Evolutionary conservation across 1,140 invertebrate species (phyloP).

Genomic region (Calephelis virginiensis): DNA sequence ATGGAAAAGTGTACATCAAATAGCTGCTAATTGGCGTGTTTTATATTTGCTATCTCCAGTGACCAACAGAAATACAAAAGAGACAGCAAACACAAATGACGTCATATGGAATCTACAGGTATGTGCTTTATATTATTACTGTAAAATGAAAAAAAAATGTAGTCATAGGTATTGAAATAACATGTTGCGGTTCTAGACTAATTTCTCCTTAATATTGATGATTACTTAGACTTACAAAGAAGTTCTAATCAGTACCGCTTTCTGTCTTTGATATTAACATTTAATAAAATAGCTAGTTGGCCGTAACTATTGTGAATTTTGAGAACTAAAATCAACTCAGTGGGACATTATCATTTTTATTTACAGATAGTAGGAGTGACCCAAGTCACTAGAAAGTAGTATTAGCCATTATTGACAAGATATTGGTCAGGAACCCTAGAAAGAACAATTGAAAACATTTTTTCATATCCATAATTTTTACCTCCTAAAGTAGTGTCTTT

Average conservation of each 20-base stretch:
- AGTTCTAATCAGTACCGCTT: conserved; percentile 1
- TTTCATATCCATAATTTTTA: not conserved
- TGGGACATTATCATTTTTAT: conserved; percentile 5
- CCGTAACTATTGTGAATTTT: conserved; percentile 2
- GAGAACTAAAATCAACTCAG: conserved; percentile 1
- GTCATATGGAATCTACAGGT: no score
- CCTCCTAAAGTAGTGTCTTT: conserved; percentile 1
- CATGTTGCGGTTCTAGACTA: not conserved
- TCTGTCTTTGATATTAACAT: conserved; percentile 6
- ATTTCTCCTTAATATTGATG: conserved; percentile 1
- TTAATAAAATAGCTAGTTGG: conserved; percentile 5
- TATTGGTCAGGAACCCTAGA: not conserved
- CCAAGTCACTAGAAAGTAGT: not conserved
- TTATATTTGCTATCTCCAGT: no score
- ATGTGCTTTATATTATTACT: no score
- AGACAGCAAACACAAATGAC: no score
- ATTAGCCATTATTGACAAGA: not conserved
- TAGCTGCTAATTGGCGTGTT: no score
- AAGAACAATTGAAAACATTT: not conserved
- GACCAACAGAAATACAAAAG: no score
- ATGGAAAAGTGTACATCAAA: no score
- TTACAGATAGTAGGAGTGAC: not conserved
- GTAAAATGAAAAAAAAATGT: not conserved
- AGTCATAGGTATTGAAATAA: not conserved
- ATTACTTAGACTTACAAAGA: not conserved